A percentile compares a stretch with the other conserved stretches of the same genome.
phyloP scores from a whole-genome alignment of 2,888 invertebrate genomes.

The Ametastegia equiseti region DNA sequence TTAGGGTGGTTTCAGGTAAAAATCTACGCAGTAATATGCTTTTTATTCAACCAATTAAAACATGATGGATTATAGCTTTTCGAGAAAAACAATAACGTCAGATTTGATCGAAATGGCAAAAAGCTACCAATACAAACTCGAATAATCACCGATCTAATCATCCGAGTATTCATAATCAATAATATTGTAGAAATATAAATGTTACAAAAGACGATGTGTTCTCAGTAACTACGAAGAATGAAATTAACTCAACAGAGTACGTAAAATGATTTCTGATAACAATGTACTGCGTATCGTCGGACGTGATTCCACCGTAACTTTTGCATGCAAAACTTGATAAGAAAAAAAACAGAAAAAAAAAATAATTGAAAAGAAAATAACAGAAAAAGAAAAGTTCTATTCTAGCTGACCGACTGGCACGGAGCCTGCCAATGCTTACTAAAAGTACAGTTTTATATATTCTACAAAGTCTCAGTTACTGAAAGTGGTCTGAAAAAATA shows the following conservation, averaged over 20 bases:
- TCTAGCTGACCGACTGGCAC: constrained; percentile 39
- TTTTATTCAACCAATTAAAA: background rate
- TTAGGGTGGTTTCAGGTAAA: constrained; percentile 31
- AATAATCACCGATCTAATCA: background rate
- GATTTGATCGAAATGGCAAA: background rate
- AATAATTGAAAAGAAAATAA: constrained; percentile 31
- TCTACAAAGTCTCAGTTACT: constrained; percentile 52
- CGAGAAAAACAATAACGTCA: background rate
- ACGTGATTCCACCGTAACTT: constrained; percentile 45
- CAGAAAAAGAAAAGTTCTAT: constrained; percentile 14
- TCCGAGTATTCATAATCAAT: background rate
- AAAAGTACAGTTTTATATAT: constrained; percentile 47
- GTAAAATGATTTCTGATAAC: background rate
- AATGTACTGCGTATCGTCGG: constrained; percentile 7
- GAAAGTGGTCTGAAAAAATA: constrained; percentile 60
- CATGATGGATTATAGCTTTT: background rate
- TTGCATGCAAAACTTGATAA: constrained; percentile 45
- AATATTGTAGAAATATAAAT: background rate
- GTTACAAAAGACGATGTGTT: background rate
- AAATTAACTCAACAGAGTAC: background rate
- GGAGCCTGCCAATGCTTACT: constrained; percentile 39
- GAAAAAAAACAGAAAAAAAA: constrained; percentile 37
- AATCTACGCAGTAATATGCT: constrained; percentile 34
- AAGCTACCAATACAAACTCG: background rate
- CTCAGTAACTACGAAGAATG: background rate